Conservation (phyloP, 2,888 invertebrate species). For the Drosophila prolongata region DNA sequence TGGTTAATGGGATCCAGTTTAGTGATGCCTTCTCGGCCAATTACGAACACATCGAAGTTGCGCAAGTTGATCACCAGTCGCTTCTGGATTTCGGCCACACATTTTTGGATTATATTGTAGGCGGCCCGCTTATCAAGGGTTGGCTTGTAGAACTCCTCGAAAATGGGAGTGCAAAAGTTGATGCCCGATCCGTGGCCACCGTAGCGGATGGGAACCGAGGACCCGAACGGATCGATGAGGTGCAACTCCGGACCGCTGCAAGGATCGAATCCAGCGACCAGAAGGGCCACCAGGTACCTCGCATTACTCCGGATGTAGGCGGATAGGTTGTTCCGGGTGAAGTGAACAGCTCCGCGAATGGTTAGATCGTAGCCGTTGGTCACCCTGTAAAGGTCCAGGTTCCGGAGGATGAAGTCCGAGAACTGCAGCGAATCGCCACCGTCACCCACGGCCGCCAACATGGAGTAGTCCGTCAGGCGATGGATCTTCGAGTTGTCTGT, state of each 20-base stretch:
- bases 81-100: conserved; percentile 93
- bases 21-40: conserved; percentile 93
- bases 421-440: conserved; percentile 96
- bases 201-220: conserved; percentile 92
- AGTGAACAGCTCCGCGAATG: conserved; percentile 94
- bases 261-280: conserved; percentile 87
- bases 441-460: conserved; percentile 96
- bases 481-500: conserved; percentile 96
- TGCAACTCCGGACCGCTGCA: conserved; percentile 92
- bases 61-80: conserved; percentile 94
- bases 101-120: conserved; percentile 91
- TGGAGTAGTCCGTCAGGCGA: conserved; percentile 92
- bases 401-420: conserved; percentile 97
- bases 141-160: conserved; percentile 93
- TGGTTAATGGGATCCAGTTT: conserved; percentile 88
- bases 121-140: conserved; percentile 91
- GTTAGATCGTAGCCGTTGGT: conserved; percentile 96
- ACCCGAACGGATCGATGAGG: conserved; percentile 94
- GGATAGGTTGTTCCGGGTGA: conserved; percentile 94
- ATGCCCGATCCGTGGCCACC: conserved; percentile 97
- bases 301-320: conserved; percentile 93
- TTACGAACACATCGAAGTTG: conserved; percentile 93
- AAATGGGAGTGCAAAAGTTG: conserved; percentile 93
- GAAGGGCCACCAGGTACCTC: conserved; percentile 56
- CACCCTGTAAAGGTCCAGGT: conserved; percentile 98